Evolutionary conservation across 2,113 vertebrate genomes (phyloP), one percentile per base, ranked within the genome.

Genomic region (Tricholaema leucomelas): DNA sequence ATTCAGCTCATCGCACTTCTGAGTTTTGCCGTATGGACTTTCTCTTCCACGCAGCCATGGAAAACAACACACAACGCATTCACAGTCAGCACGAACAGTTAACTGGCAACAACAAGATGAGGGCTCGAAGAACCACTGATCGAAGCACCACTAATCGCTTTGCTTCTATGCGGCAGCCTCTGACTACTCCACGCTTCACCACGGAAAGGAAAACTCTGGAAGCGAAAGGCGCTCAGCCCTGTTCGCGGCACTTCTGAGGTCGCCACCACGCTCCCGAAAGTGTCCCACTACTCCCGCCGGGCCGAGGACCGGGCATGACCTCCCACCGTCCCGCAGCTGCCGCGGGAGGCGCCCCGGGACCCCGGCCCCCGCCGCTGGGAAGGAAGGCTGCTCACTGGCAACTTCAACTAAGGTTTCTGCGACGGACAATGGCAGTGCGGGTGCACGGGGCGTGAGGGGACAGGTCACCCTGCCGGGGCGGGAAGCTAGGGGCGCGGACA

Each of bases 151-250:
- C 61, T 8, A 2, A n/a, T 2, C 6, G 19, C 72, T 63, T 10
- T 3, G 20, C 65, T 46, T 25, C 56, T 3, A 5, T 3, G 44
- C 60, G 9, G 77, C 77, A 16, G 11, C n/a, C 71, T 5, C 24
- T 1, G 17, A 20, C 56, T 15, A 18, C 66, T 71, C 74, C n/a
- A 7, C 5, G 73, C 60, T 18, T 14, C 64, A 3, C 77, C 9
- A 2, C 46, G 3, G 19, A 2, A 54, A 82, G 44, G 91, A 93
- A 94, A 60, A 42, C 80, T 93, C 93, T 83, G 93, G 93, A 93
- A 87, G 3, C 1, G 23, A 18, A 27, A 18, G 25, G 50, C 61
- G 65, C 56, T 18, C 40, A 10, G 46, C 55, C 59, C 59, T 2
- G 11, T 2, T 14, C 9, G 27, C 66, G 28, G 66, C 78, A 4